Evolutionary conservation across 2,888 invertebrate genomes (phyloP), one percentile per base, ranked within the genome.

Genomic region (Melinaea menophilus): DNA sequence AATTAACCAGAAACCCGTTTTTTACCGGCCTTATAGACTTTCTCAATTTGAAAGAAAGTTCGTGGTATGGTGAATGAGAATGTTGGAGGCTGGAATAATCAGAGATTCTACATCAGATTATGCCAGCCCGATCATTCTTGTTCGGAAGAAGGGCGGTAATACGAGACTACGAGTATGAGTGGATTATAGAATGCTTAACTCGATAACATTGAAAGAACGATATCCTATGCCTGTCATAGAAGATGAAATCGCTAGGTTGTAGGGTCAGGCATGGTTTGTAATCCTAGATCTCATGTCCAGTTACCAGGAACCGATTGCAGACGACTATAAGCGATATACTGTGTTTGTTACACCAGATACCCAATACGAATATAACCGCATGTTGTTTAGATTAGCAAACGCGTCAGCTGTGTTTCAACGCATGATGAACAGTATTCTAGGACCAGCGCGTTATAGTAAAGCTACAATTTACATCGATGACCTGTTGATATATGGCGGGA

Each of bases 401-500:
- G 69, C 69, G 2, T 65, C 68, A 0, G 58, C 68, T 2, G 67
- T 69, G 12, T 72, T 69, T 41, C 64, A 66, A 56, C 54, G 68
- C 11, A 46, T 59, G 2, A 66, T 69, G 4, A 61, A 59, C 31
- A 55, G 51, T 65, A 35, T 67, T 69, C 58, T 70, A 4, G 61
- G 62, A 0, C 41, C 63, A 1, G 59, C 68, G 7, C 62, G 70
- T 9, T 67, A 63, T 9, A 60, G 56, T 4, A 61, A 62, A 4
- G 66, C 69, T 0, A 68, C 70, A 7, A 66, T 67, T 11, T 70
- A 72, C 46, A 71, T 75, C 9, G 73, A 75, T 55, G 75, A 75
- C 37, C 37, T 76, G 4, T 57, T 76, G 2, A 68, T 76, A 9
- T 68, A 46, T 45, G 64, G 66, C 33, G 62, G 51, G 41, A 47